Evolutionary conservation across 2,113 vertebrate genomes (phyloP).

Genomic region (Synodontis membranacea): DNA sequence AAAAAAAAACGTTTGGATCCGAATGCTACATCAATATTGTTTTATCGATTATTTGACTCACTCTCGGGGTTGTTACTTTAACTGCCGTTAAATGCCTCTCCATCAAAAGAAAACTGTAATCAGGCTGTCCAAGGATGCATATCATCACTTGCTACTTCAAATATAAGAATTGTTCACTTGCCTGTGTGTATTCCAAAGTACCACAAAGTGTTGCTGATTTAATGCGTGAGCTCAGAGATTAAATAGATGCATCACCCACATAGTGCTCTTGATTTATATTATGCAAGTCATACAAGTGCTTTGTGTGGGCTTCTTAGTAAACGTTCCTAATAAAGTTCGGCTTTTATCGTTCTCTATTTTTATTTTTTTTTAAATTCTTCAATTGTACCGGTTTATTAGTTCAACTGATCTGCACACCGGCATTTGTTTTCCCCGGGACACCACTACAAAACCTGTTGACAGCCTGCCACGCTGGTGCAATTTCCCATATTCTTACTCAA

Average conservation of each 20-base stretch:
- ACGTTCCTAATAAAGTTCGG: constrained; percentile 31
- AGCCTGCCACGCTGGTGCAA: neutral
- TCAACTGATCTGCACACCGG: neutral
- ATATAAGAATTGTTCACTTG: constrained; percentile 15
- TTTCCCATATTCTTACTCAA: neutral
- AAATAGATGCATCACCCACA: constrained; percentile 63
- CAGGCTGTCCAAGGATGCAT: neutral
- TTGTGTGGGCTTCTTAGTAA: constrained; percentile 38
- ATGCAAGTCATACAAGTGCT: constrained; percentile 60
- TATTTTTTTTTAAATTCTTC: constrained; percentile 30
- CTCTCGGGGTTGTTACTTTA: constrained; percentile 5
- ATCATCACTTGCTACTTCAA: constrained; percentile 13
- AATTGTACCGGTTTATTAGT: constrained; percentile 18
- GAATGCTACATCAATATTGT: neutral
- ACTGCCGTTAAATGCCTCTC: neutral
- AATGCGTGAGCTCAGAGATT: constrained; percentile 45
- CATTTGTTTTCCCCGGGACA: constrained; percentile 14
- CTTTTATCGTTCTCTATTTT: neutral
- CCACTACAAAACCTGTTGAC: constrained; percentile 27
- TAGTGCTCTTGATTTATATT: constrained; percentile 45
- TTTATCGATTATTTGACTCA: neutral
- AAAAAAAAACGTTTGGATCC: no score
- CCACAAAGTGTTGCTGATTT: neutral
- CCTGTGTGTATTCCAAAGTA: neutral
- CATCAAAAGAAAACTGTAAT: neutral